Evolutionary conservation across 2,888 invertebrate species (phyloP).

Genomic region (Andrena chrysosceles): DNA sequence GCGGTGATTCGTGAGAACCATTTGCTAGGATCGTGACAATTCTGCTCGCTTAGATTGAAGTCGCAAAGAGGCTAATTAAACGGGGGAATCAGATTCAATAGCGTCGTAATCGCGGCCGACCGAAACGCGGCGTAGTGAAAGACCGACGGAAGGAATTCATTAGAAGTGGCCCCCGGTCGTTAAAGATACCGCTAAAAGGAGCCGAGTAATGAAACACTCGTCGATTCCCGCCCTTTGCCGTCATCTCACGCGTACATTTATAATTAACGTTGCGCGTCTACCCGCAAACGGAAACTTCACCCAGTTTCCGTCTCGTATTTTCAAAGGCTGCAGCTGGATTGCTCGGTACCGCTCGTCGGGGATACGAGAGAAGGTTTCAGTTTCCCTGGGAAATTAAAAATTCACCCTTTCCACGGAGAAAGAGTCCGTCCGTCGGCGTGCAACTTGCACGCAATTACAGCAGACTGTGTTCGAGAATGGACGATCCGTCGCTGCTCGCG

Average conservation of each 20-base stretch:
- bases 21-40: background rate
- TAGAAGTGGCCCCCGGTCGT: conserved; percentile 11
- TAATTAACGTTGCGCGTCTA: conserved; percentile 37
- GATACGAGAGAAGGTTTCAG: background rate
- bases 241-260: conserved; percentile 44
- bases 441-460: background rate
- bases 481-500: background rate
- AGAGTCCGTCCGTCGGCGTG: background rate
- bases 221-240: conserved; percentile 28
- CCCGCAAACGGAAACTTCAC: background rate
- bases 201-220: conserved; percentile 13
- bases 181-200: background rate
- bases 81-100: background rate
- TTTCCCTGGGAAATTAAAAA: background rate
- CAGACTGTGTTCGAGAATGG: background rate
- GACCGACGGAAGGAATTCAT: background rate
- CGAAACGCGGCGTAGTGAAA: background rate
- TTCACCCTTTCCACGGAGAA: background rate
- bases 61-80: background rate
- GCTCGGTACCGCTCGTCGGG: background rate
- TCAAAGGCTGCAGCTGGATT: background rate
- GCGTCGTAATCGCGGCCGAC: background rate
- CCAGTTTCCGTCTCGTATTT: background rate
- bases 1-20: background rate
- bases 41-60: background rate